Evolutionary conservation across 2,797 vertebrate species (phyloP), one percentile per base, ranked within the genome.

Genomic region (Chanos chanos): DNA sequence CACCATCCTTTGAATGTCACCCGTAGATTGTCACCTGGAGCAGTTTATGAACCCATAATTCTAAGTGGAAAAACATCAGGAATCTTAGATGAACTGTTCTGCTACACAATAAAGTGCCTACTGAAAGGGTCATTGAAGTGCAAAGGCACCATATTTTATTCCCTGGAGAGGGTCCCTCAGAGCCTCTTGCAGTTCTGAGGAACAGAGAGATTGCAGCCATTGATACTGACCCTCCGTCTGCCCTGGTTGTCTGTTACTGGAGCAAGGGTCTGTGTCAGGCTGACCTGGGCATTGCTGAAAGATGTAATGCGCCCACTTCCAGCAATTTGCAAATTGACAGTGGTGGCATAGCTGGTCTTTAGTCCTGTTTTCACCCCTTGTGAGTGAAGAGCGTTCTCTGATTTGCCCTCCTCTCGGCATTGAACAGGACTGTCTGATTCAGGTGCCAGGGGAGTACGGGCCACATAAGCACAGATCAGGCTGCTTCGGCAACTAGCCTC

Each of bases 291-390:
- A 0, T 91, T 93, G 71, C 92, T 93, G 21, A 93, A 92, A 1
- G 89, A 89, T 0, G 93, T 86, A 25, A 92, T 90, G 22, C 90
- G 78, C 0, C 93, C 92, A 3, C 92, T 92, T 0, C 93, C 92
- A 0, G 91, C 92, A 0, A 96, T 93, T 31, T 94, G 92, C 37
- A 96, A 89, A 75, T 92, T 96, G 12, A 96, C 92, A 0, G 93
- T 94, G 68, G 94, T 96, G 61, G 94, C 93, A 2, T 96, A 95
- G 64, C 92, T 94, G 60, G 91, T 77, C 49, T 75, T 75, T 43
- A 75, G 57, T 34, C 41, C 22, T 40, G 50, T 22, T 61, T 70
- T 72, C 43, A 37, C 65, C 64, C 5, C 70, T 58, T 41, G 53
- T 9, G 24, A 27, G 59, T 15, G 49, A 39, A 50, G 47, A 4